Conservation (phyloP, 2,113 vertebrate species). For the Crotalus viridis region DNA sequence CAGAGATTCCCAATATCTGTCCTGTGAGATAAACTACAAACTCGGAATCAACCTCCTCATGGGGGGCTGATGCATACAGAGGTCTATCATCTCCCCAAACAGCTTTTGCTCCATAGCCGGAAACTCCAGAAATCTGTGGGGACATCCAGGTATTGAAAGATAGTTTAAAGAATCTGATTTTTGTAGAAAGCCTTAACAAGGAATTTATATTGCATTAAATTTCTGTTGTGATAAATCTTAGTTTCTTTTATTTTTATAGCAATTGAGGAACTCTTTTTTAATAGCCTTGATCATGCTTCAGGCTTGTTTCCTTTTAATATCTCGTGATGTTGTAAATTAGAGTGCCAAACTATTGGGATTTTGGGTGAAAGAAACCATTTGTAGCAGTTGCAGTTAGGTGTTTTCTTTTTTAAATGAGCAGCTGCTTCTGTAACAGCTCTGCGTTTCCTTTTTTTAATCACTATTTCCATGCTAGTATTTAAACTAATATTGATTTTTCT, state of each 20-base stretch:
- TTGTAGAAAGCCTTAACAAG: background rate
- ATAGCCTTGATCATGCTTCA: background rate
- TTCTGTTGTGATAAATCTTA: background rate
- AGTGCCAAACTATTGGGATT: background rate
- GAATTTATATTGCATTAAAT: background rate
- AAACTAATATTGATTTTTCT: background rate
- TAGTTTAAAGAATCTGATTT: background rate
- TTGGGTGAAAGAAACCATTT: background rate
- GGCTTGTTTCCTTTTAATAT: background rate
- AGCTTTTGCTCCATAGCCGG: background rate
- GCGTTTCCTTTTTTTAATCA: background rate
- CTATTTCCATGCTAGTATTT: background rate
- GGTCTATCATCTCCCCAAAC: background rate
- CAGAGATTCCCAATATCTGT: background rate
- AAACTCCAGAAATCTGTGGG: background rate
- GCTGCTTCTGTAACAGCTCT: background rate
- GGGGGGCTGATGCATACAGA: no score
- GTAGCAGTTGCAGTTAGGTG: background rate
- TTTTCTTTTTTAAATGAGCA: background rate
- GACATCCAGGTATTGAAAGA: background rate
- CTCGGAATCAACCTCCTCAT: background rate
- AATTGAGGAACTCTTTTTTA: background rate
- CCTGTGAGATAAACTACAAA: background rate
- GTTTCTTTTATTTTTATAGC: background rate
- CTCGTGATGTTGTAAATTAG: background rate